phyloP scores from a whole-genome alignment of 2,888 invertebrate genomes.

The Sarcophaga rosellei region DNA sequence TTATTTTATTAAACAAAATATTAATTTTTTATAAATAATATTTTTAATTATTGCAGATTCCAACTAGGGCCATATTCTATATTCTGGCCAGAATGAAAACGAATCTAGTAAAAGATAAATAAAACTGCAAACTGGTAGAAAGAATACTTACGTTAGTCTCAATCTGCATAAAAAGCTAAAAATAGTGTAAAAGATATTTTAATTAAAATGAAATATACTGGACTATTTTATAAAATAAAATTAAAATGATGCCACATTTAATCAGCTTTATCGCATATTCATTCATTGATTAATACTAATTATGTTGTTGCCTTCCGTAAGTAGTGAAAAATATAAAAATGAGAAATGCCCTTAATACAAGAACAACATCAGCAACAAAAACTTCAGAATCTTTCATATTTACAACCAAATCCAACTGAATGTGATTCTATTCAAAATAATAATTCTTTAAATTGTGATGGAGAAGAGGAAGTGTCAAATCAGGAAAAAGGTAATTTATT shows the following conservation, averaged over 20 bases:
- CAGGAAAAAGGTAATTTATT: constrained; percentile 10
- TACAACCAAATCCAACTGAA: constrained; percentile 17
- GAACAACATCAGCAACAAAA: constrained; percentile 11
- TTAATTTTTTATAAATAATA: not conserved
- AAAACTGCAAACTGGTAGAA: not conserved
- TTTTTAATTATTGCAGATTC: not conserved
- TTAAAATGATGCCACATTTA: not conserved
- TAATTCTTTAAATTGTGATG: constrained; percentile 7
- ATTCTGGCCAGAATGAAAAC: not conserved
- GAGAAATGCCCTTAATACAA: constrained; percentile 27
- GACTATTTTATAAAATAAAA: not conserved
- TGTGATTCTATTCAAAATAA: constrained; percentile 1
- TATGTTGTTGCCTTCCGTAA: not conserved
- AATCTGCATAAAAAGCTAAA: not conserved
- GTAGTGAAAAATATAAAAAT: not conserved
- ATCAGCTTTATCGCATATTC: not conserved
- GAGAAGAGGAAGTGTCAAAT: not conserved
- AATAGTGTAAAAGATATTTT: not conserved
- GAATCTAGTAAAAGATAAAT: not conserved
- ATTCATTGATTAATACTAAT: not conserved
- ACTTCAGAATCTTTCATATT: constrained; percentile 3
- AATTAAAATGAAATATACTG: not conserved
- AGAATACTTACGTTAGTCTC: not conserved
- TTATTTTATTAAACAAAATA: not conserved
- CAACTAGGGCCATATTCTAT: not conserved